Evolutionary conservation across 2,888 invertebrate genomes (phyloP), one percentile per base, ranked within the genome.

Genomic region (Ectropis crepuscularia): DNA sequence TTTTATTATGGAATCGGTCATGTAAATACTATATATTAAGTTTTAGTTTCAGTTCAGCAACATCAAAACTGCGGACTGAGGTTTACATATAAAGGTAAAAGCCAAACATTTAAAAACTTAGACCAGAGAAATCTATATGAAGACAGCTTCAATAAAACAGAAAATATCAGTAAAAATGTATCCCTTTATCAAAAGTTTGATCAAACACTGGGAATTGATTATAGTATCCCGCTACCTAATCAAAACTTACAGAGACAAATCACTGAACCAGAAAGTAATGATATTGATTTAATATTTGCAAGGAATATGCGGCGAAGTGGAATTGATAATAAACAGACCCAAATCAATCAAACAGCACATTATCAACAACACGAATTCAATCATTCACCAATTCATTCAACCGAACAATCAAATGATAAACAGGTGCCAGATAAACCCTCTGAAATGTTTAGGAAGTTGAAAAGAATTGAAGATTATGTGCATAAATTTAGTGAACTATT

Each of bases 21-120:
- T 8, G 5, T 8, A 6, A 37, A 41, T 16, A 2, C 2, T 51
- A 7, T n/a, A 51, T 6, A 28, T 8, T 6, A n/a, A n/a, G 6
- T 43, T 54, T 45, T 45, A 54, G 61, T 45, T 39, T 38, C 39
- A 28, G 5, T 49, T 49, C 38, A 49, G 39, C n/a, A 16, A 43
- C 12, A 43, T 12, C 42, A 6, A 12, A 28, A 39, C 4, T 48
- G n/a, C 39, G 65, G 65, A 6, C 39, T 63, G 0, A 65, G 46
- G 11, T 39, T 67, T 54, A 6, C 11, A 10, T 43, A 41, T 2
- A 61, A 57, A 51, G 53, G 45, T 12, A 54, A 61, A 55, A 49
- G 8, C 7, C 37, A 6, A 43, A 28, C 36, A n/a, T 12, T 2
- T 6, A 36, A 28, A 38, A 36, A 6, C 16, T 7, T 5, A 41